Evolutionary conservation across 2,888 invertebrate species (phyloP).

Genomic region (Entomobrya multifasciata): DNA sequence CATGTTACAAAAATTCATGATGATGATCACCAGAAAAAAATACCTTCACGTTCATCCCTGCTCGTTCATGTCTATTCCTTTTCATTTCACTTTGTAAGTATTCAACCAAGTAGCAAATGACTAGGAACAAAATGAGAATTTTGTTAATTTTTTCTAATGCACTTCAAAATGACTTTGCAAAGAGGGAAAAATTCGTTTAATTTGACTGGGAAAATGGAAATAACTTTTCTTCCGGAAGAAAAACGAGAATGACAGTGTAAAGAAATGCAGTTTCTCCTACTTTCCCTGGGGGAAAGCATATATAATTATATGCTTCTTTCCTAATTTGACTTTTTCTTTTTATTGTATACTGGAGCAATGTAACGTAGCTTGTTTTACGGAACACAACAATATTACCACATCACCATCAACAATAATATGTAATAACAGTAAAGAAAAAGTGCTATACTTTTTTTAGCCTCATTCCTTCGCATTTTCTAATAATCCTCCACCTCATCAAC

Average conservation of each 20-base stretch:
- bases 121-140: constrained; percentile 31
- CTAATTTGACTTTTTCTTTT: constrained; percentile 57
- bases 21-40: neutral
- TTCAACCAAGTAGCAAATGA: neutral
- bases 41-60: neutral
- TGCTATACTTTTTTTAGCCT: neutral
- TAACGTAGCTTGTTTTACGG: too few species aligned
- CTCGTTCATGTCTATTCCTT: neutral
- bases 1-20: neutral
- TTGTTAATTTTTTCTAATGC: constrained; percentile 38
- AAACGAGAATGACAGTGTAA: constrained; percentile 16
- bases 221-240: constrained; percentile 15
- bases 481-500: too few species aligned
- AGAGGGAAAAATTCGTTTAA: constrained; percentile 35
- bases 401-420: neutral
- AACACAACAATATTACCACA: too few species aligned
- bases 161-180: constrained; percentile 19
- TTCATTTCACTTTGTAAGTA: neutral
- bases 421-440: constrained; percentile 44
- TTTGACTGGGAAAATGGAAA: constrained; percentile 18
- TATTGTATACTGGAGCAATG: neutral
- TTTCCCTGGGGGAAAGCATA: constrained; percentile 1
- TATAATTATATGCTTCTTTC: constrained; percentile 32
- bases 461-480: constrained; percentile 12
- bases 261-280: neutral